Conservation (phyloP, 37 sponge, comb jelly and placozoan genomes). For the Oopsacas minuta region DNA sequence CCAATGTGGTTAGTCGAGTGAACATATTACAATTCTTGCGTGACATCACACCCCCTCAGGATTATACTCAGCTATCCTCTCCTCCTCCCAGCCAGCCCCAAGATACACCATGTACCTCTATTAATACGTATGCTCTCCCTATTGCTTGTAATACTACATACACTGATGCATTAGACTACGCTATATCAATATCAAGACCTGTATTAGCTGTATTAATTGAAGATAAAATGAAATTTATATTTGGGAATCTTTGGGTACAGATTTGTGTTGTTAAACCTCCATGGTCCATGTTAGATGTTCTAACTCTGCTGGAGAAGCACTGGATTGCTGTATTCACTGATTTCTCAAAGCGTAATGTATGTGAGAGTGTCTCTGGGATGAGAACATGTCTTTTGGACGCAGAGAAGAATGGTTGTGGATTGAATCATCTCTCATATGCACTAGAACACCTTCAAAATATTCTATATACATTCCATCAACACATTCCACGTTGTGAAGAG, state of each 20-base stretch:
- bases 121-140: background rate
- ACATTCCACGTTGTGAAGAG: background rate
- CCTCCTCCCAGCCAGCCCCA: background rate
- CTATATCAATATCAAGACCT: conserved; percentile 25
- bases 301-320: conserved; percentile 40
- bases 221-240: conserved; percentile 40
- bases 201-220: conserved; percentile 26
- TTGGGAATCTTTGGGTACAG: conserved; percentile 29
- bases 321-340: background rate
- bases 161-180: conserved; percentile 16
- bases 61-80: background rate
- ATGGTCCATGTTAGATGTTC: conserved; percentile 41
- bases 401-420: background rate
- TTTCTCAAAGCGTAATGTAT: background rate
- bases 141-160: background rate
- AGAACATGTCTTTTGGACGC: background rate
- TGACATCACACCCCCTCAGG: background rate
- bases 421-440: background rate
- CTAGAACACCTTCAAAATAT: background rate
- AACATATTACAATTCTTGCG: background rate
- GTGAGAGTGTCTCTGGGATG: background rate
- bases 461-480: background rate
- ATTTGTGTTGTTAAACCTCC: conserved; percentile 63
- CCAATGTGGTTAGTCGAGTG: conserved; percentile 41
- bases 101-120: background rate